Evolutionary conservation across 2,888 invertebrate genomes (phyloP).

Genomic region (Cepaea hortensis): DNA sequence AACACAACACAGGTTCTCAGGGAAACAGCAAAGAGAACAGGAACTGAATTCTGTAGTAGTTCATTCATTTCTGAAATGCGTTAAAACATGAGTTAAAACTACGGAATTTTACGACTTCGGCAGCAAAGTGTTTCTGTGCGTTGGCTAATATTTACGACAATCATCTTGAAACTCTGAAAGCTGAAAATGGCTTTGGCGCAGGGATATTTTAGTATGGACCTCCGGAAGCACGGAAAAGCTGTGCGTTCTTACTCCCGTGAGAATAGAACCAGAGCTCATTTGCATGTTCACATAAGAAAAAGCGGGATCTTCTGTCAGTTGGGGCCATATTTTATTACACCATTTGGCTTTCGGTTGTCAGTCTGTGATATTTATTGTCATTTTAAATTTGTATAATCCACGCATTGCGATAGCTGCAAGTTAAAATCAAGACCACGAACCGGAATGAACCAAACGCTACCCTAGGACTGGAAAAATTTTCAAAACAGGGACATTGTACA

Average conservation of each 20-base stretch:
- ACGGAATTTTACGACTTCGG: background rate
- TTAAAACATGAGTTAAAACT: background rate
- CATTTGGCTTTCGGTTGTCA: background rate
- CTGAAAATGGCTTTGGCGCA: conserved; percentile 2
- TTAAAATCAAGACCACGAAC: background rate
- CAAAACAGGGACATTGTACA: too few species aligned
- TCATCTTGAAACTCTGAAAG: conserved; percentile 7
- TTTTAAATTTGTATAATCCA: conserved; percentile 6
- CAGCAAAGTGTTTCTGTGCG: background rate
- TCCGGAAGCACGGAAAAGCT: background rate
- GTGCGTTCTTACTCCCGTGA: background rate
- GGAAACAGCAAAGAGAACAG: too few species aligned
- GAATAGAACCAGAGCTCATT: background rate
- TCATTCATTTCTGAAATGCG: background rate
- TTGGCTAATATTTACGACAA: background rate
- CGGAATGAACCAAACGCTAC: background rate
- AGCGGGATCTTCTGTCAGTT: background rate
- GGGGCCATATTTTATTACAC: conserved; percentile 5
- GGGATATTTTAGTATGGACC: background rate
- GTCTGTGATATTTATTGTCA: background rate
- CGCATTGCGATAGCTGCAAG: background rate
- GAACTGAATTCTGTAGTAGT: too few species aligned
- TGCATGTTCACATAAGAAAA: conserved; percentile 2
- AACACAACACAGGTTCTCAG: too few species aligned
- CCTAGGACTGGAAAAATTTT: background rate